Base-by-base conservation (phyloP, 2,888 invertebrate species). In the Drosophila mimica region DNA sequence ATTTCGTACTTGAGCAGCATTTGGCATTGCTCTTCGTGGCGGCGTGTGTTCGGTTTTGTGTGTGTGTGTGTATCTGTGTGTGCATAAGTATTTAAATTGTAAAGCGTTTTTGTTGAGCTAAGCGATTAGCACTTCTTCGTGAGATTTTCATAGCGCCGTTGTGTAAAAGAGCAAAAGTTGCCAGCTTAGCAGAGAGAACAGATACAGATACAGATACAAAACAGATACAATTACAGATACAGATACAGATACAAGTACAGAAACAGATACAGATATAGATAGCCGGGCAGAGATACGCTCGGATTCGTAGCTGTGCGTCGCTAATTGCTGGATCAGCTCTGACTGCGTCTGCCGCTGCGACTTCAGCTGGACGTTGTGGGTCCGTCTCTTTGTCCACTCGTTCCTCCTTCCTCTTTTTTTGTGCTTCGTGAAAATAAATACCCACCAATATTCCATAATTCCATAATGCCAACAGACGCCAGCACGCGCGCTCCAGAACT, bases 111-210 rank as follows among this genome's bases (percentile, higher is more conserved):
- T 91, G 89, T 91, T 91, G 89, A 80, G 79, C 82, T 74, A 84
- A 81, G 74, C 74, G 82, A 82, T 91, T 91, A 91, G 82, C 91
- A 90, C 90, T 83, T 87, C 79, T 76, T 69, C 67, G 74, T 72
- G 83, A 85, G 84, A 88, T 86, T 72, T 80, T 76, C 70, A 58
- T 70, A 68, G 71, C 66, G 67, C 53, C 48, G 62, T 53, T 17
- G 38, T 58, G 67, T 40, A 59, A 60, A 62, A 65, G 79, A 78
- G 74, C 65, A 56, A 46, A 69, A 38, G 40, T 49, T 60, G 52
- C 58, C 54, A 34, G 48, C 20, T 28, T 20, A 28, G 62, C 34
- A 62, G 56, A 75, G 67, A 56, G 48, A 25, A 52, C 11, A 54
- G 58, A 56, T 61, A 46, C 48, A 63, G 59, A 34, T 46, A 40